phyloP scores from a whole-genome alignment of 2,888 invertebrate species.

The Beris chalybata region DNA sequence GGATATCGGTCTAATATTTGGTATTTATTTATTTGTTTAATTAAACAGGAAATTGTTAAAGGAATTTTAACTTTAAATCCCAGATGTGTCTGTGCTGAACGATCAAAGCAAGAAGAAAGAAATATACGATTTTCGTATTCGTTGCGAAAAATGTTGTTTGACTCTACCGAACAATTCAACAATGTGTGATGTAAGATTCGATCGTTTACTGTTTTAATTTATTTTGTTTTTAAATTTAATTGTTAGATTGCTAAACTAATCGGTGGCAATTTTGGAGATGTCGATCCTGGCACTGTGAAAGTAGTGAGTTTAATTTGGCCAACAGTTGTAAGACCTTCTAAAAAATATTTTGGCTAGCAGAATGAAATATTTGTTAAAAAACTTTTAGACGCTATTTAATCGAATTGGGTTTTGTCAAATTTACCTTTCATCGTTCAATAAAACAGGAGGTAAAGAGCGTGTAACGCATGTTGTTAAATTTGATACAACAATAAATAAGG shows the following conservation, averaged over 20 bases:
- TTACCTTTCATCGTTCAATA: conserved; percentile 43
- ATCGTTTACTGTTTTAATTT: not conserved
- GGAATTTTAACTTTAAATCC: not conserved
- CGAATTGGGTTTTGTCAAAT: conserved; percentile 51
- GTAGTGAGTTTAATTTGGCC: conserved; percentile 51
- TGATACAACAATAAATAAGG: conserved; percentile 34
- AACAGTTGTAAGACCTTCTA: conserved; percentile 44
- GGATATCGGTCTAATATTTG: conserved; percentile 52
- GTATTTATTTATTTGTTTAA: conserved; percentile 40
- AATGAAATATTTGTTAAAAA: conserved; percentile 1
- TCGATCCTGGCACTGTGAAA: conserved; percentile 46
- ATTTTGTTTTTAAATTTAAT: not conserved
- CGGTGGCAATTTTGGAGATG: conserved; percentile 50
- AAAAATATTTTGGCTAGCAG: not conserved
- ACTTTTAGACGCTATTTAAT: conserved; percentile 49
- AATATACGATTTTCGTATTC: conserved; percentile 42
- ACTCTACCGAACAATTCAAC: conserved; percentile 41
- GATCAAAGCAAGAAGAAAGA: conserved; percentile 42
- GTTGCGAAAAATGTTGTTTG: conserved; percentile 46
- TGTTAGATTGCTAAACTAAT: conserved; percentile 45
- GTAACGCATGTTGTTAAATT: conserved; percentile 37
- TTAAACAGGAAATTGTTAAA: not conserved
- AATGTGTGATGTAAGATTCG: conserved; percentile 40
- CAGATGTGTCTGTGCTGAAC: conserved; percentile 48
- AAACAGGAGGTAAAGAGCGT: conserved; percentile 42